Evolutionary conservation across 2,113 vertebrate genomes (phyloP), one percentile per base, ranked within the genome.

Genomic region (Lepidothrix coronata): DNA sequence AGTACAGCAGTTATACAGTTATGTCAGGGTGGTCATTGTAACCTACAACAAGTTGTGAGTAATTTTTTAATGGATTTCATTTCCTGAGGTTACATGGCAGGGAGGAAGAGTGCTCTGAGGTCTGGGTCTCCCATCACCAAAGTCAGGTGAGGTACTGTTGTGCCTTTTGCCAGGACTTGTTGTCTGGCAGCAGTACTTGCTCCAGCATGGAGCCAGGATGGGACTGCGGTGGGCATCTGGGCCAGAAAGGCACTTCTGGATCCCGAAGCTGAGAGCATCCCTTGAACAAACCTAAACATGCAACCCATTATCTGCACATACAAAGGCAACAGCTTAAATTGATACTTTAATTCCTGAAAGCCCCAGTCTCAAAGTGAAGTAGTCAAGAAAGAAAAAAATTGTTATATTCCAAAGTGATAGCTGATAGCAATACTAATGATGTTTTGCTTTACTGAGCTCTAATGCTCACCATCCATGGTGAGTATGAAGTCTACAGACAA

Each of bases 401-500:
- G 2, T 43, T 85, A 31, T 33, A 2, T 91, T 82, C 48, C 48
- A 85, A 81, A 78, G 41, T 18, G 71, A 25, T 24, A 70, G 43
- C 41, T 79, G 46, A 85, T 46, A 48, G 33, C 22, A 25, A 58
- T 33, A 8, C 37, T 48, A 71, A 66, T 90, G 54, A 46, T 88
- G 46, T 66, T 95, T 76, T 54, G 8, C 62, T 91, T 87, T 91
- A 37, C 41, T 97, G 95, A 66, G 81, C 89, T 49, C 37, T 97
- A 66, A 88, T 93, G 48, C 51, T 96, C 39, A 93, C 80, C 44
- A 97, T 73, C 72, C 93, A 94, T 62, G 79, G 76, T 22, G 96
- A 98, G 71, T 95, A 97, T 77, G 97, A 97, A 93, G 91, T 96
- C 75, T 97, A 93, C 54, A 82, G 95, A 93, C 93, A 97, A 67